Evolutionary conservation across 2,797 vertebrate genomes (phyloP).

Genomic region (Choloepus didactylus): DNA sequence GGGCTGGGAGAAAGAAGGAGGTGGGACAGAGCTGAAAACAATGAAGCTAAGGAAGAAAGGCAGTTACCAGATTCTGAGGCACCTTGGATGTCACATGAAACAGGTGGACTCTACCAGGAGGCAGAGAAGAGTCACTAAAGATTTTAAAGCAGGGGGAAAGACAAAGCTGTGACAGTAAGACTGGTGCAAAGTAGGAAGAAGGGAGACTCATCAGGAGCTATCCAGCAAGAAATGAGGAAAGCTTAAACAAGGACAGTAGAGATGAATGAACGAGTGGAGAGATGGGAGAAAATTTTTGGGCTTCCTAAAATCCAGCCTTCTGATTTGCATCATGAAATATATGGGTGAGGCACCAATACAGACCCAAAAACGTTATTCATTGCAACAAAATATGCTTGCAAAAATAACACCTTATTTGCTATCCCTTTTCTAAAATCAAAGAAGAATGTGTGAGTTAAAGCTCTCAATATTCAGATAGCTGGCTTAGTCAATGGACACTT

Average conservation of each 20-base stretch:
- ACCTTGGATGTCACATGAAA: neutral
- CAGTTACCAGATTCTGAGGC: neutral
- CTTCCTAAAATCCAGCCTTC: neutral
- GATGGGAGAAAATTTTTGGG: neutral
- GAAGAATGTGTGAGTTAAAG: neutral
- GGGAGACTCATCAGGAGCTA: neutral
- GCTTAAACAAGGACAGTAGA: neutral
- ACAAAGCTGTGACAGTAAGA: neutral
- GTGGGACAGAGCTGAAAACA: neutral
- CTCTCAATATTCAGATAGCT: no score
- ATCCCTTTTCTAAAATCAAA: slow-evolving; percentile 43
- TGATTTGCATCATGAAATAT: slow-evolving; percentile 33
- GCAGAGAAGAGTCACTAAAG: neutral
- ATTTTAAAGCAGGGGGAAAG: neutral
- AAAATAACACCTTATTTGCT: slow-evolving; percentile 27
- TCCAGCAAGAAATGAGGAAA: neutral
- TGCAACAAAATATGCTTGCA: slow-evolving; percentile 31
- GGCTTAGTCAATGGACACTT: neutral
- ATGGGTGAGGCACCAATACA: neutral
- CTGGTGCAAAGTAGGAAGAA: neutral
- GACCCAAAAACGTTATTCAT: neutral
- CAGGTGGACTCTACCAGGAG: neutral
- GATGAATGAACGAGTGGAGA: neutral
- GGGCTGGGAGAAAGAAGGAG: neutral
- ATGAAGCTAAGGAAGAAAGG: neutral